Percentiles rank a stretch among this genome's conserved stretches.
Evolutionary conservation across 2,797 vertebrate species (phyloP).

Genomic region (Sebastes iracundus): DNA sequence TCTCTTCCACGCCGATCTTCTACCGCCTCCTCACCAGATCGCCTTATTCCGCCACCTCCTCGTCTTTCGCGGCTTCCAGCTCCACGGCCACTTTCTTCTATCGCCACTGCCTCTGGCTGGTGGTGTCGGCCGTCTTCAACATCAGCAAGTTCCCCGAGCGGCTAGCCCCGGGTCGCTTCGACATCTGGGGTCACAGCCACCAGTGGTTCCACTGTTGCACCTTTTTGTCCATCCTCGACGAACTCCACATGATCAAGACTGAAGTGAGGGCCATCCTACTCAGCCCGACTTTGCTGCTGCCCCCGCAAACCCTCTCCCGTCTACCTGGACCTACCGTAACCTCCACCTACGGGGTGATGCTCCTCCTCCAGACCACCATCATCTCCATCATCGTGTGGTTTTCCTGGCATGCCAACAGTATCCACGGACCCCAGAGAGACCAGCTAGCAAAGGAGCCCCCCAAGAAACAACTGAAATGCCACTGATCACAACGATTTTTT

Average conservation of each 20-base stretch:
- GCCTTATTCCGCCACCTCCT: constrained; percentile 46
- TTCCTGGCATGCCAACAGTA: constrained; percentile 75
- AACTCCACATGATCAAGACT: constrained; percentile 85
- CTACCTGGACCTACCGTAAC: constrained; percentile 72
- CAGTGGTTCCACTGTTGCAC: constrained; percentile 89
- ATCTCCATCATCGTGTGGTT: constrained; percentile 81
- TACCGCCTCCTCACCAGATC: constrained; percentile 80
- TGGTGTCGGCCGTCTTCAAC: constrained; percentile 84
- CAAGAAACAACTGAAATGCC: constrained; percentile 59
- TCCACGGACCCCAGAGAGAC: constrained; percentile 70
- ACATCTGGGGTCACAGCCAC: constrained; percentile 87
- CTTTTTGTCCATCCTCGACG: constrained; percentile 86
- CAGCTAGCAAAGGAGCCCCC: constrained; percentile 35
- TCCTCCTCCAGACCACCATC: constrained; percentile 83
- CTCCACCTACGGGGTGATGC: constrained; percentile 85
- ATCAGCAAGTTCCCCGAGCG: constrained; percentile 86
- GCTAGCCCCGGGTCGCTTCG: constrained; percentile 80
- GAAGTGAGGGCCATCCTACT: constrained; percentile 81
- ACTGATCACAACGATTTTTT: constrained; percentile 6
- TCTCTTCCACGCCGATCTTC: constrained; percentile 84
- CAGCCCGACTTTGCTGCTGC: constrained; percentile 57
- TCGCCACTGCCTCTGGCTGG: constrained; percentile 85
- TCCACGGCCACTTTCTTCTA: constrained; percentile 77
- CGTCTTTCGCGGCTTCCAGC: constrained; percentile 55
- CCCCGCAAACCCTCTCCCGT: constrained; percentile 14